These are phyloP conservation scores for Coenonympha arcania DNA, from an alignment of 2,888 invertebrate genomes.

Conservation along the genomic window DNA sequence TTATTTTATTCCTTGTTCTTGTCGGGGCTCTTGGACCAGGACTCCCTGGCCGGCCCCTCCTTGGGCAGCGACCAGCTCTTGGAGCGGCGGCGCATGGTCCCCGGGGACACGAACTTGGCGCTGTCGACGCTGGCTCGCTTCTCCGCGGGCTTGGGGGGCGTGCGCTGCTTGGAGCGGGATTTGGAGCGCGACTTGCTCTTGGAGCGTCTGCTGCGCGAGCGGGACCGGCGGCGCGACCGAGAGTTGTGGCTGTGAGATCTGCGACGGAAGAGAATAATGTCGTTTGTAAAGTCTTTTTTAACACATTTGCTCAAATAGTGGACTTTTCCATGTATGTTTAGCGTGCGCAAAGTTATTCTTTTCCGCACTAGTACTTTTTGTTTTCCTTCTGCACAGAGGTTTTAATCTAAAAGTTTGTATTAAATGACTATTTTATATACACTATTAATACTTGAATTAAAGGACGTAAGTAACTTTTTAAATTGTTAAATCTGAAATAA, in stretches of 20 bases:
- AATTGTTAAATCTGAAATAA: no score
- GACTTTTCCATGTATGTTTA: no score
- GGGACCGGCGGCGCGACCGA: constrained; percentile 42
- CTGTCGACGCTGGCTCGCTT: constrained; percentile 12
- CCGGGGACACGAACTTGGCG: constrained; percentile 8
- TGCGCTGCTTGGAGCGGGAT: constrained; percentile 30
- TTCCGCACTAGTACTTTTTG: no score
- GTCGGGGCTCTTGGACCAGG: constrained; percentile 72
- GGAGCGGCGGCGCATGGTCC: constrained; percentile 45
- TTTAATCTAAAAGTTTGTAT: no score
- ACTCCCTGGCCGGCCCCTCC: constrained; percentile 58
- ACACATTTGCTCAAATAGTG: no score
- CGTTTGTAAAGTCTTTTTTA: background rate
- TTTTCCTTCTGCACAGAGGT: no score
- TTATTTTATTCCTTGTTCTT: constrained; percentile 27
- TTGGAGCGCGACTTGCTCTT: constrained; percentile 38
- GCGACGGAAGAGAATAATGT: constrained; percentile 17
- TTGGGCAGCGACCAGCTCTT: constrained; percentile 78
- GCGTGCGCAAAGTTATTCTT: no score
- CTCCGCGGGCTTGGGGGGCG: constrained; percentile 19
- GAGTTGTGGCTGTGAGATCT: constrained; percentile 55
- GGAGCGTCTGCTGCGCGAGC: constrained; percentile 38
- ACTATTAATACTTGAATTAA: no score
- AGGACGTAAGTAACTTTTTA: no score
- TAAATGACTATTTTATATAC: no score